Conservation (phyloP, 2,113 vertebrate genomes). For the Saccopteryx leptura region DNA sequence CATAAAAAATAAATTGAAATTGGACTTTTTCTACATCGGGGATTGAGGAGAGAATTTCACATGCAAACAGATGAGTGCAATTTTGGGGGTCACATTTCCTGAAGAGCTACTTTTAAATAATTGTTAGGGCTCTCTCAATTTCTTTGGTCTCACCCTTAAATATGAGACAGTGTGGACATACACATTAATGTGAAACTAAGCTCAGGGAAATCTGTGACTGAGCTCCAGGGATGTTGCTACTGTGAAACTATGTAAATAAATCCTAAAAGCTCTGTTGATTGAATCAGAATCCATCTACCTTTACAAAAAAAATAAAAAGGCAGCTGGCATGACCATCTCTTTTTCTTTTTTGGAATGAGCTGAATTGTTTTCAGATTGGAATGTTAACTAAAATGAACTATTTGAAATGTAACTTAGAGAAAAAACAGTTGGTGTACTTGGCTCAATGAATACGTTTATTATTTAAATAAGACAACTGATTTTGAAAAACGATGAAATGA, state of each 20-base stretch:
- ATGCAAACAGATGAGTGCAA: not conserved
- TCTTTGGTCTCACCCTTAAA: constrained; percentile 40
- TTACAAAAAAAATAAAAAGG: constrained; percentile 17
- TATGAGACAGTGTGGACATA: not conserved
- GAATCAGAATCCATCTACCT: not conserved
- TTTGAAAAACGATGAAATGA: not conserved
- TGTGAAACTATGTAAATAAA: constrained; percentile 36
- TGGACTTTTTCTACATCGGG: not conserved
- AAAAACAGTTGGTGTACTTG: not conserved
- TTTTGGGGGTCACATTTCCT: not conserved
- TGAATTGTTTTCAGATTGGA: not conserved
- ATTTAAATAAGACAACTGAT: not conserved
- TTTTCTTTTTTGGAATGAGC: constrained; percentile 19
- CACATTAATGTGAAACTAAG: not conserved
- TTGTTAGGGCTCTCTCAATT: not conserved
- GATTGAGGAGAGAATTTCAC: not conserved
- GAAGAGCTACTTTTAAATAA: not conserved
- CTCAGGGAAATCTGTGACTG: not conserved
- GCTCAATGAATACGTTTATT: not conserved
- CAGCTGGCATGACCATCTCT: not conserved
- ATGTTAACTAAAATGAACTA: constrained; percentile 31
- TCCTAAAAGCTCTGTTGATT: not conserved
- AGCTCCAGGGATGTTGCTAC: not conserved
- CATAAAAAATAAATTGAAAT: too few species aligned
- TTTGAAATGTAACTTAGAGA: constrained; percentile 2